A percentile compares a stretch with the other conserved stretches of the same genome.
Evolutionary conservation across 2,888 invertebrate genomes (phyloP).

Genomic region (Polydrusus cervinus): DNA sequence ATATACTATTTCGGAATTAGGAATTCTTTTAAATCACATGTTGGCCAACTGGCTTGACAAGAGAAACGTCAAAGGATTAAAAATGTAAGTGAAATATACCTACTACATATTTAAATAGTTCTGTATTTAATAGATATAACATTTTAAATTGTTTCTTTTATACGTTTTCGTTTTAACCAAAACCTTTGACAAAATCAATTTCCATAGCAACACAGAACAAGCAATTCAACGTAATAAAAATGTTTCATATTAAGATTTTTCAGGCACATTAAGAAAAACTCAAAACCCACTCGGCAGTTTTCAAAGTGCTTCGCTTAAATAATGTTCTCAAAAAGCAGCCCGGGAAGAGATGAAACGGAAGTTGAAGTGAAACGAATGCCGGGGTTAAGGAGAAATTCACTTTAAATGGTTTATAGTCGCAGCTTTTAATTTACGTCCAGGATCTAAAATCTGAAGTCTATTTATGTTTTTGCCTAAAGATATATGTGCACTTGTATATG

Average conservation of each 20-base stretch:
- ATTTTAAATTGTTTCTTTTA: no score
- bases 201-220: neutral
- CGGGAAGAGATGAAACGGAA: conserved; percentile 23
- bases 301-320: conserved; percentile 22
- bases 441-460: neutral
- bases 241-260: conserved; percentile 12
- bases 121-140: no score
- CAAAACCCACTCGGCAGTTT: conserved; percentile 25
- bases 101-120: no score
- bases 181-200: neutral
- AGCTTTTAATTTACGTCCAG: conserved; percentile 19
- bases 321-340: conserved; percentile 26
- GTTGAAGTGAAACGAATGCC: conserved; percentile 24
- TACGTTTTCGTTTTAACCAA: no score
- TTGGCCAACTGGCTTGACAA: no score
- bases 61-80: no score
- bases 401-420: conserved; percentile 20
- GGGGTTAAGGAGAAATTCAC: conserved; percentile 24
- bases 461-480: neutral
- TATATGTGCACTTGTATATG: no score
- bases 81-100: no score
- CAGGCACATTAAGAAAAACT: conserved; percentile 22
- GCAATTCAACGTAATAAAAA: conserved; percentile 15
- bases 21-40: no score
- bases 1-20: no score